These are phyloP conservation scores for Microvelia longipes DNA, from an alignment of 1,140 invertebrate species.

Conservation along the genomic window DNA sequence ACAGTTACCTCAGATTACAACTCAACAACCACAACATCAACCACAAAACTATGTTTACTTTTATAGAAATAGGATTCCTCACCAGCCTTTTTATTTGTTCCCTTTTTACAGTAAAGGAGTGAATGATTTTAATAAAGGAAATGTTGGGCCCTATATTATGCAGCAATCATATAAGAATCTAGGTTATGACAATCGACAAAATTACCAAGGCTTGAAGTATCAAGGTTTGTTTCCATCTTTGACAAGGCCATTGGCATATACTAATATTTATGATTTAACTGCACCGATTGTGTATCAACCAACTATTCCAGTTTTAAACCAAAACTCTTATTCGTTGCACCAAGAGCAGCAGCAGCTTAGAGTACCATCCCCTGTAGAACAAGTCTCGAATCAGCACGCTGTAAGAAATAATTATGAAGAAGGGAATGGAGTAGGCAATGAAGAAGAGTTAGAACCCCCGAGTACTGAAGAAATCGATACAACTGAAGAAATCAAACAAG, in stretches of 20 bases:
- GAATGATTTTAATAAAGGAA: not conserved
- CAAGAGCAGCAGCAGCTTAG: not conserved
- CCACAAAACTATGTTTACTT: slow-evolving; percentile 1
- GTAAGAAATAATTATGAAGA: not conserved
- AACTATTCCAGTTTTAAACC: not conserved
- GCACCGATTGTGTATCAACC: not conserved
- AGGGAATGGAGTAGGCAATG: not conserved
- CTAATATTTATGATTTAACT: not conserved
- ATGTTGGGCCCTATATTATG: slow-evolving; percentile 13
- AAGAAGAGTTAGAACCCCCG: not conserved
- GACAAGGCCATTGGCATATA: not conserved
- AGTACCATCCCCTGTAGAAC: not conserved
- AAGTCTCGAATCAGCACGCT: not conserved
- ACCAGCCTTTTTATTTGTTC: slow-evolving; percentile 9
- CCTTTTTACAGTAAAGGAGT: not conserved
- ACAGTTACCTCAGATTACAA: not conserved
- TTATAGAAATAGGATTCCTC: not conserved
- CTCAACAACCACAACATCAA: not conserved
- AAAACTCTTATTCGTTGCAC: not conserved
- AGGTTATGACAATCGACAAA: not conserved
- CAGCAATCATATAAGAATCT: slow-evolving; percentile 12
- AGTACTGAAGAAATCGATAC: not conserved
- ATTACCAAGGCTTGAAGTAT: slow-evolving; percentile 4
- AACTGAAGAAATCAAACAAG: not conserved
- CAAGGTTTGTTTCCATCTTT: not conserved